Percentiles rank a stretch among this genome's conserved stretches.
These are phyloP conservation scores for Alca torda DNA, from an alignment of 2,797 vertebrate species.

Conservation along the genomic window DNA sequence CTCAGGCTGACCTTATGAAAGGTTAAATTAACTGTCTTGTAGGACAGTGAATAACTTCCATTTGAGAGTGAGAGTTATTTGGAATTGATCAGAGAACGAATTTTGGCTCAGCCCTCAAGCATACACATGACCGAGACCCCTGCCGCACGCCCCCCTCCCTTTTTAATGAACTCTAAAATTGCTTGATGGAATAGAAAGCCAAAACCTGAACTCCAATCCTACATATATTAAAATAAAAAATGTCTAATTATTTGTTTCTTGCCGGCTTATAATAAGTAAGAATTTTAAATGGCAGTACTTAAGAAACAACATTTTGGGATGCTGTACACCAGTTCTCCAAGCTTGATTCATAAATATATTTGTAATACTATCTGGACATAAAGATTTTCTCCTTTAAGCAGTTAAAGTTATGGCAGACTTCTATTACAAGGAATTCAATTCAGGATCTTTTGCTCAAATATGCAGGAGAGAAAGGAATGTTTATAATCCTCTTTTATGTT, in stretches of 20 bases:
- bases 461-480: background rate
- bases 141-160: rapidly evolving
- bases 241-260: background rate
- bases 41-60: background rate
- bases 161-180: background rate
- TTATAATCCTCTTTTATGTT: background rate
- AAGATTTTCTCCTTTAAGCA: background rate
- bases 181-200: background rate
- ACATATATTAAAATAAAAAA: background rate
- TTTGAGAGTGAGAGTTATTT: background rate
- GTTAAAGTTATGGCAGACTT: background rate
- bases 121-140: background rate
- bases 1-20: background rate
- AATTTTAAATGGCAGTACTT: background rate
- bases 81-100: background rate
- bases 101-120: background rate
- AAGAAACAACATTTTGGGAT: background rate
- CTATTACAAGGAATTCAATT: background rate
- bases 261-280: background rate
- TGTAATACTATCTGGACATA: background rate
- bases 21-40: background rate
- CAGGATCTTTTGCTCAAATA: background rate
- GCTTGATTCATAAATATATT: background rate
- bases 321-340: background rate
- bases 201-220: background rate